phyloP scores from a whole-genome alignment of 2,888 invertebrate genomes.

The Blastobasis lacticolella region DNA sequence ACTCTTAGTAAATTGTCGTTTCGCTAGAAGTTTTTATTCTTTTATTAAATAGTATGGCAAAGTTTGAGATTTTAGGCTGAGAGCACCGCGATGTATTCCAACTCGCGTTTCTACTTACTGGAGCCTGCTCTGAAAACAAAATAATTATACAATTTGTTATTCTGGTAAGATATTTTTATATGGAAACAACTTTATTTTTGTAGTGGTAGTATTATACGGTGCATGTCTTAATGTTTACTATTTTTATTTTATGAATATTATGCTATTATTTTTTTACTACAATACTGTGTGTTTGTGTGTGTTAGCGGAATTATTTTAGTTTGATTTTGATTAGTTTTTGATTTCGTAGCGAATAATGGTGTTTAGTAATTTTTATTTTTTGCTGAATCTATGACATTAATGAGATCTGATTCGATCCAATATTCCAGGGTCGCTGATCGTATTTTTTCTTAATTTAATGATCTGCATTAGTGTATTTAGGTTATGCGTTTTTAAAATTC shows the following conservation, averaged over 20 bases:
- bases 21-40: conserved; percentile 62
- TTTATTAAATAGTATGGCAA: conserved; percentile 25
- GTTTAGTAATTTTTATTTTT: conserved; percentile 58
- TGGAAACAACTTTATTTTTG: conserved; percentile 66
- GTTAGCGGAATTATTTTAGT: conserved; percentile 73
- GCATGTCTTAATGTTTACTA: conserved; percentile 66
- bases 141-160: conserved; percentile 69
- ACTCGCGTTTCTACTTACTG: conserved; percentile 43
- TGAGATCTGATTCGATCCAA: conserved; percentile 72
- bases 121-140: conserved; percentile 63
- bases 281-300: conserved; percentile 72
- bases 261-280: conserved; percentile 57
- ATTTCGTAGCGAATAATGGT: conserved; percentile 67
- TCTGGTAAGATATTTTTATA: conserved; percentile 71
- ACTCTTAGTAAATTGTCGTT: conserved; percentile 60
- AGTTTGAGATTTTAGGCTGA: conserved; percentile 55
- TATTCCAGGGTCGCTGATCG: conserved; percentile 31
- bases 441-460: conserved; percentile 40
- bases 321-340: conserved; percentile 63
- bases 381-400: conserved; percentile 74
- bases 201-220: conserved; percentile 68
- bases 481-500: conserved; percentile 46
- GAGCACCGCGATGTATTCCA: conserved; percentile 26
- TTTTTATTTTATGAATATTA: conserved; percentile 63
- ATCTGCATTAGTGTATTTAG: conserved; percentile 58